Percentiles rank a stretch among this genome's conserved stretches.
These are phyloP conservation scores for Chelonia mydas DNA, from an alignment of 2,797 vertebrate species.

Conservation along the genomic window DNA sequence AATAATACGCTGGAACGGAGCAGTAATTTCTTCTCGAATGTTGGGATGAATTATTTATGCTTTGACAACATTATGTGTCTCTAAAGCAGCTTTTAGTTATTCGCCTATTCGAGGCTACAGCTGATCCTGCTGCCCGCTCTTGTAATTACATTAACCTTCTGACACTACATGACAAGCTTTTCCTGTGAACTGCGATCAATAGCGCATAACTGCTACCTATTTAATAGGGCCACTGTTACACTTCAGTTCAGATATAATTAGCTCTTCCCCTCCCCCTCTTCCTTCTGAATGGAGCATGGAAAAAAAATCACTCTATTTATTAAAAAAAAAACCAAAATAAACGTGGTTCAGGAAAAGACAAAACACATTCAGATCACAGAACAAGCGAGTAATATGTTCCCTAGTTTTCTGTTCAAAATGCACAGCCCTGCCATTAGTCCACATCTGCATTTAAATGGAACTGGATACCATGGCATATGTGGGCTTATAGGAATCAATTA, in stretches of 20 bases:
- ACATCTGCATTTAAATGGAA: constrained; percentile 61
- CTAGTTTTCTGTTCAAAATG: constrained; percentile 29
- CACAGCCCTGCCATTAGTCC: constrained; percentile 28
- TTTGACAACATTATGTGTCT: constrained; percentile 89
- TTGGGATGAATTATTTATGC: constrained; percentile 89
- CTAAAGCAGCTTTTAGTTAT: constrained; percentile 87
- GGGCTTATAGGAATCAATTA: constrained; percentile 30
- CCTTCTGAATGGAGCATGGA: constrained; percentile 38
- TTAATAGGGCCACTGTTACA: constrained; percentile 82
- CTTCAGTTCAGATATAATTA: constrained; percentile 85
- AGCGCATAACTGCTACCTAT: constrained; percentile 86
- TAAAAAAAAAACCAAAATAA: constrained; percentile 53
- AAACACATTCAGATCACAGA: constrained; percentile 43
- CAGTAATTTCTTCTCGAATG: constrained; percentile 84
- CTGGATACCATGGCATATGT: background rate
- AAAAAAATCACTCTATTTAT: constrained; percentile 26
- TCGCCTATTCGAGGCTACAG: constrained; percentile 84
- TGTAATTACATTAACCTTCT: constrained; percentile 90
- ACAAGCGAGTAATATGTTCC: constrained; percentile 33
- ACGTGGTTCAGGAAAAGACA: constrained; percentile 42
- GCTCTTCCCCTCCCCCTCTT: constrained; percentile 75
- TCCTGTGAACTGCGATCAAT: constrained; percentile 86
- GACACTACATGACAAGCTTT: constrained; percentile 88
- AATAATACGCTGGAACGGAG: constrained; percentile 84
- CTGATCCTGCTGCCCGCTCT: constrained; percentile 85